These are phyloP conservation scores for Ferdinandea cuprea DNA, from an alignment of 2,888 invertebrate genomes.

Conservation along the genomic window DNA sequence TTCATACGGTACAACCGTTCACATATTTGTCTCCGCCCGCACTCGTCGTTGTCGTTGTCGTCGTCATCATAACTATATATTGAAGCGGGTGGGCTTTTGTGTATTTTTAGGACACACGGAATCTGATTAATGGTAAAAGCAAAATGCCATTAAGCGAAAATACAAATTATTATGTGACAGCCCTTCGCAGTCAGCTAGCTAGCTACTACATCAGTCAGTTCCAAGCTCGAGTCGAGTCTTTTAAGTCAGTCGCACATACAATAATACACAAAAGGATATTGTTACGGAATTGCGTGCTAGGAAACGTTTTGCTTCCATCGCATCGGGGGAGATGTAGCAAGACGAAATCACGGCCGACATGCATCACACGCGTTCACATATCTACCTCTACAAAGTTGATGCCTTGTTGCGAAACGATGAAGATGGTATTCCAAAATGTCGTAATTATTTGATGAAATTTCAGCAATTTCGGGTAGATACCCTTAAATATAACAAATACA, in stretches of 20 bases:
- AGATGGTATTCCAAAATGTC: constrained; percentile 19
- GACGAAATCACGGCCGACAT: constrained; percentile 34
- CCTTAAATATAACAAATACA: background rate
- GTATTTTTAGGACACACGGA: constrained; percentile 68
- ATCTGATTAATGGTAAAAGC: constrained; percentile 74
- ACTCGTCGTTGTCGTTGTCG: background rate
- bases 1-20: constrained; percentile 44
- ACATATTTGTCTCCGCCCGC: constrained; percentile 15
- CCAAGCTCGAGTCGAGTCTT: constrained; percentile 1
- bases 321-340: constrained; percentile 7
- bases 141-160: constrained; percentile 73
- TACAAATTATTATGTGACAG: constrained; percentile 70
- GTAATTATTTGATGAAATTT: constrained; percentile 20
- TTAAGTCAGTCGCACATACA: constrained; percentile 34
- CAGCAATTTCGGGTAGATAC: background rate
- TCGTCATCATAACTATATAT: constrained; percentile 30
- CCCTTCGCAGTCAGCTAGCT: constrained; percentile 20
- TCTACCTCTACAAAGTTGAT: constrained; percentile 21
- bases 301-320: constrained; percentile 49
- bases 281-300: constrained; percentile 58
- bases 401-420: constrained; percentile 16
- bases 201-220: background rate
- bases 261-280: constrained; percentile 35
- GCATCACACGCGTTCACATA: constrained; percentile 18
- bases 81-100: constrained; percentile 56